Percentiles rank a stretch among this genome's conserved stretches.
Conservation (phyloP, 37 sponge, comb jelly and placozoan genomes). For the Crambe crambe region DNA sequence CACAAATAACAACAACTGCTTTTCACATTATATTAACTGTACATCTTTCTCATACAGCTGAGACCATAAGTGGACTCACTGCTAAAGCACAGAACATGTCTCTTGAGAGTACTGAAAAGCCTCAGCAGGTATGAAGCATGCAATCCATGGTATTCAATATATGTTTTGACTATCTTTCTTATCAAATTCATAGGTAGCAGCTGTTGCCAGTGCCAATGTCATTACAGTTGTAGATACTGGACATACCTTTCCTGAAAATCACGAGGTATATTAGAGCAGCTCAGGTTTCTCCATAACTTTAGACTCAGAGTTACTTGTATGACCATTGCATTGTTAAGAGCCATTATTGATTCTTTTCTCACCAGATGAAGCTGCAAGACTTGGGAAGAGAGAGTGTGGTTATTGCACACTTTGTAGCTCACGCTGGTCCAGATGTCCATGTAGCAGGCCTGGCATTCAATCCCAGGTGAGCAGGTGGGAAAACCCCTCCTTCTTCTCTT, state of each 20-base stretch:
- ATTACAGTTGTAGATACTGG: constrained; percentile 53
- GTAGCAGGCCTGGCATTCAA: constrained; percentile 80
- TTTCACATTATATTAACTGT: neutral
- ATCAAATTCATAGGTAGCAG: neutral
- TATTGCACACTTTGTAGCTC: constrained; percentile 88
- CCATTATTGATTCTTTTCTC: neutral
- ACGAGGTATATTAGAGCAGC: no score
- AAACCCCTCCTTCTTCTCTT: no score
- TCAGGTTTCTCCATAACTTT: no score
- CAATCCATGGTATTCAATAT: neutral
- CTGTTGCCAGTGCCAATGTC: constrained; percentile 33
- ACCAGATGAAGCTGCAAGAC: constrained; percentile 57
- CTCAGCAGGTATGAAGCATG: neutral
- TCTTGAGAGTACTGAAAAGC: neutral
- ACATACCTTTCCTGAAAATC: neutral
- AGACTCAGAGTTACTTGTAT: neutral
- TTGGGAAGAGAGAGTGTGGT: constrained; percentile 60
- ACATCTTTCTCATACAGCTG: constrained; percentile 18
- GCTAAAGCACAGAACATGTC: constrained; percentile 14
- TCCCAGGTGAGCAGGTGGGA: constrained; percentile 64
- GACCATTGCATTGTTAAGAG: neutral
- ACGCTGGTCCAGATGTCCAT: constrained; percentile 31
- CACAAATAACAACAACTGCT: neutral
- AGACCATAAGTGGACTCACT: constrained; percentile 55
- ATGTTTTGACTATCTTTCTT: neutral